Conservation (phyloP, 2,888 invertebrate genomes). For the Onchidella celtica region DNA sequence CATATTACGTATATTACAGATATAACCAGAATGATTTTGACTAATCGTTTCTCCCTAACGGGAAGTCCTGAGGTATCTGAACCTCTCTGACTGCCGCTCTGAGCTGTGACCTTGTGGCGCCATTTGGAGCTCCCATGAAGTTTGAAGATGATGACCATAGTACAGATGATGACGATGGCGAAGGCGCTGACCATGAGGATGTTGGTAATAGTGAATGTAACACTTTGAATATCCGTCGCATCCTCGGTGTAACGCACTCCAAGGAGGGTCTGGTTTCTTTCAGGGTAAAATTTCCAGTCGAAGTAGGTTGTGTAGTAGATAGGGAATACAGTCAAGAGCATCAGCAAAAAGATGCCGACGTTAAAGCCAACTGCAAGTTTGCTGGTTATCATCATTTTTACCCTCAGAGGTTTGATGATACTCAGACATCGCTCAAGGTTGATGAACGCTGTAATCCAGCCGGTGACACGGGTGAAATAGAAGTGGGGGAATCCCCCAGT, state of each 20-base stretch:
- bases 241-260: background rate
- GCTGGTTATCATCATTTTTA: slow-evolving; percentile 1
- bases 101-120: background rate
- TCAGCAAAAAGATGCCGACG: slow-evolving; percentile 13
- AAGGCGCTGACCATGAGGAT: background rate
- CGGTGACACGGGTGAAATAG: slow-evolving; percentile 14
- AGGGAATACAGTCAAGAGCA: background rate
- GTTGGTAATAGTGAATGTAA: slow-evolving; percentile 2
- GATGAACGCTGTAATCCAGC: background rate
- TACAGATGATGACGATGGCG: slow-evolving; percentile 1
- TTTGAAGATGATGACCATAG: background rate
- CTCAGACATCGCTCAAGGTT: slow-evolving; percentile 1
- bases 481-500: slow-evolving; percentile 24
- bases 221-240: background rate
- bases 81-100: background rate
- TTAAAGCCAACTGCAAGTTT: background rate
- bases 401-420: background rate
- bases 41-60: background rate
- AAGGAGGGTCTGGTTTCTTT: slow-evolving; percentile 19
- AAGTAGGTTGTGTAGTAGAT: slow-evolving; percentile 26
- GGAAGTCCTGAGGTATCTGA: background rate
- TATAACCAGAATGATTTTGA: background rate
- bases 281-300: slow-evolving; percentile 23
- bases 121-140: background rate
- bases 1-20: background rate